phyloP scores from a whole-genome alignment of 2,888 invertebrate species.

The Liodrosophila aerea region DNA sequence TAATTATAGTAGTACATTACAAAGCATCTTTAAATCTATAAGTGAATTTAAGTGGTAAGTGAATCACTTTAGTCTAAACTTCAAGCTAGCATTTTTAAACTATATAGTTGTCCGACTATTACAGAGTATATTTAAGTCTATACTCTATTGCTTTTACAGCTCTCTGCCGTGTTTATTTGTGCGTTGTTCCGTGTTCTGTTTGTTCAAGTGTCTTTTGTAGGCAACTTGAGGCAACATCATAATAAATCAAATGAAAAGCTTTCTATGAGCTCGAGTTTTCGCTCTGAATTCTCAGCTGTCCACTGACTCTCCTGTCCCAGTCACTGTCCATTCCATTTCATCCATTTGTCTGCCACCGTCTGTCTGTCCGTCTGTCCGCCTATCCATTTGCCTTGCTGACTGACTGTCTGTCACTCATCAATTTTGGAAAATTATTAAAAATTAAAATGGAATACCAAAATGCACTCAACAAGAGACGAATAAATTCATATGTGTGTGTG shows the following conservation, averaged over 20 bases:
- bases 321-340: not conserved
- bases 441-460: constrained; percentile 77
- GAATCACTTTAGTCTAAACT: no score
- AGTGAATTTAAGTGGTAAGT: no score
- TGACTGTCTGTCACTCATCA: constrained; percentile 64
- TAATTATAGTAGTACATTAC: no score
- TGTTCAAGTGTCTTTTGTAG: constrained; percentile 7
- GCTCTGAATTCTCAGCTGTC: constrained; percentile 17
- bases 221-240: constrained; percentile 11
- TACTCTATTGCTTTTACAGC: not conserved
- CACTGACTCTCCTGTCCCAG: not conserved
- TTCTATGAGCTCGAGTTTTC: constrained; percentile 21
- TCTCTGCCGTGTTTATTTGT: constrained; percentile 20
- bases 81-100: no score
- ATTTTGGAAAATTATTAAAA: constrained; percentile 78
- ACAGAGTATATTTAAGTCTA: not conserved
- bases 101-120: no score
- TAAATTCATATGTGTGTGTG: constrained; percentile 27
- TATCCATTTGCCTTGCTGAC: not conserved
- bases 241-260: constrained; percentile 66
- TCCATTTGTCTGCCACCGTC: not conserved
- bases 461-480: constrained; percentile 57
- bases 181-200: constrained; percentile 15
- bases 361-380: not conserved
- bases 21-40: no score